Evolutionary conservation across 2,888 invertebrate genomes (phyloP), one percentile per base, ranked within the genome.

Genomic region (Abrostola tripartita): DNA sequence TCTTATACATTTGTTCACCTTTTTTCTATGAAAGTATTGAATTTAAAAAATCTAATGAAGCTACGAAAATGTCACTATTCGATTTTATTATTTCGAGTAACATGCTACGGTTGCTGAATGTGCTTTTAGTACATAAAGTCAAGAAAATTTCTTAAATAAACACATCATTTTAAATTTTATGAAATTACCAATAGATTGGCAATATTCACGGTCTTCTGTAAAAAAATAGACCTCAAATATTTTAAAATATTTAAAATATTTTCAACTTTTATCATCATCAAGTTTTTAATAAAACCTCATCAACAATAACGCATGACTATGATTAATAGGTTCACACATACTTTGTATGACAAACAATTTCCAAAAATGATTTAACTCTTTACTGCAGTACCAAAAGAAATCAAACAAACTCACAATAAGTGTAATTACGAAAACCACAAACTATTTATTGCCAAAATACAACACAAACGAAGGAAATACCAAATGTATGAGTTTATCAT

Each of bases 241-340:
- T n/a, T n/a, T n/a, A n/a, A n/a, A n/a, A n/a, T n/a, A n/a, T n/a
- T n/a, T n/a, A n/a, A n/a, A n/a, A 68, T 58, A 49, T 4, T 1
- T 51, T 52, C 24, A 24, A 24, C 1, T 56, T 40, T 37, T 36
- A 12, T 53, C 37, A 44, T 10, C 24, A 57, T 14, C 52, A 53
- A 47, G 5, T 35, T 10, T 4, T 41, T n/a, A 57, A 52, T 37
- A 57, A 67, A 76, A 59, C 62, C 42, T 37, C 64, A 61, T 56
- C 0, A 64, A 65, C 58, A 60, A 68, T 68, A 59, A 74, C 76
- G 68, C 65, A 64, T 50, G 8, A 42, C 64, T 35, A 76, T 78
- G 76, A 78, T 71, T 71, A 69, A 78, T 74, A 59, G 57, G 68
- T 54, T 37, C 11, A 66, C 69, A 71, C 70, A 71, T 68, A 73